These are phyloP conservation scores for Bombylius discolor DNA, from an alignment of 2,888 invertebrate species.

Conservation along the genomic window DNA sequence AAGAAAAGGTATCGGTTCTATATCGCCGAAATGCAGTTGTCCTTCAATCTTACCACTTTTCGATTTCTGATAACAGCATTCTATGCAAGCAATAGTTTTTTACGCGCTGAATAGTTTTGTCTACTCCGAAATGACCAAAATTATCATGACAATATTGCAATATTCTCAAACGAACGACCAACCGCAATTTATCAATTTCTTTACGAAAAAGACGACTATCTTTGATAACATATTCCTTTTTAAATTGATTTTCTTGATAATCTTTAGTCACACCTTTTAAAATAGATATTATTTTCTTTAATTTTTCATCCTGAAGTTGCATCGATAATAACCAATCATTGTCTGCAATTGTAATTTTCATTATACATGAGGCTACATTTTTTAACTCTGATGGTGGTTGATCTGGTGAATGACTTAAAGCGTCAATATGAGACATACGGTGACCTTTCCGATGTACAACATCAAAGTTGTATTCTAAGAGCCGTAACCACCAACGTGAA, in stretches of 20 bases:
- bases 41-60: slow-evolving; percentile 10
- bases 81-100: slow-evolving; percentile 10
- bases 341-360: slow-evolving; percentile 3
- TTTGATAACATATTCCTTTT: slow-evolving; percentile 7
- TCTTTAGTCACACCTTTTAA: slow-evolving; percentile 6
- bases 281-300: slow-evolving; percentile 7
- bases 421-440: too few relatives aligned
- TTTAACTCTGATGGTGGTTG: neutral
- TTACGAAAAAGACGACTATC: slow-evolving; percentile 11
- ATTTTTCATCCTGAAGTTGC: slow-evolving; percentile 12
- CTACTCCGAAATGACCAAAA: slow-evolving; percentile 15
- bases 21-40: slow-evolving; percentile 10
- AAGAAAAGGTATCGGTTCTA: slow-evolving; percentile 12
- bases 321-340: slow-evolving; percentile 15
- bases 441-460: too few relatives aligned
- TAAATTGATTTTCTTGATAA: slow-evolving; percentile 8
- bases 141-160: slow-evolving; percentile 15
- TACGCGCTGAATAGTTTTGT: slow-evolving; percentile 16
- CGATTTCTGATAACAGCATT: slow-evolving; percentile 15
- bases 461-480: too few relatives aligned
- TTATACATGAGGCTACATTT: neutral
- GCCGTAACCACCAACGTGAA: too few relatives aligned
- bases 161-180: slow-evolving; percentile 7
- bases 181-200: neutral
- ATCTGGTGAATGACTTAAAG: too few relatives aligned